phyloP scores from a whole-genome alignment of 2,888 invertebrate genomes.

The Cynaeus angustus region DNA sequence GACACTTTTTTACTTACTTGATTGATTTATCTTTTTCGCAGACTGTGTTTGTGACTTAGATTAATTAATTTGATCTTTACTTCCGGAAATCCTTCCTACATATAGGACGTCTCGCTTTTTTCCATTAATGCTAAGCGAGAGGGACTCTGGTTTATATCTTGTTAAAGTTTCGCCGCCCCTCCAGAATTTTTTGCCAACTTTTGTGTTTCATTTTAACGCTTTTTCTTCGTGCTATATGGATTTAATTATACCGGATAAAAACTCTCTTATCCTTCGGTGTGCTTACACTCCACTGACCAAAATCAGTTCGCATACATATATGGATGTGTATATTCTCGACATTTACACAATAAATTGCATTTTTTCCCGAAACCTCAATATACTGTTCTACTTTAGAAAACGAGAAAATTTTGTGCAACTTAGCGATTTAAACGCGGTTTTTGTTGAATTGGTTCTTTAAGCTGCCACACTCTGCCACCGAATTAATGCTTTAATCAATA shows the following conservation, averaged over 20 bases:
- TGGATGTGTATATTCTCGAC: no score
- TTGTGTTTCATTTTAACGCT: conserved; percentile 46
- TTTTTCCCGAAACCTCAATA: no score
- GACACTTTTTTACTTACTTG: conserved; percentile 49
- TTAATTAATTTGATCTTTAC: conserved; percentile 60
- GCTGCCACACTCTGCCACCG: no score
- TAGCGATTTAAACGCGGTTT: no score
- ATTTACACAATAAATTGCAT: no score
- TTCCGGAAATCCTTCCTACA: conserved; percentile 31
- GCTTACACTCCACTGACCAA: conserved; percentile 9
- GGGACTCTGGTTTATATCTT: conserved; percentile 41
- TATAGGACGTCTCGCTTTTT: conserved; percentile 45
- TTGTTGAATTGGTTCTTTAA: no score
- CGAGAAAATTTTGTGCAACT: no score
- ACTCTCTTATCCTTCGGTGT: conserved; percentile 12
- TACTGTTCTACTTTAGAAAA: no score
- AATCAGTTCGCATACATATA: no score
- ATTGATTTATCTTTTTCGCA: conserved; percentile 59
- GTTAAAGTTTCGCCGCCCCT: conserved; percentile 43
- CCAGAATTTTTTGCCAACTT: conserved; percentile 41
- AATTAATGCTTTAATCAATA: conserved; percentile 29
- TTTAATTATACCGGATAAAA: conserved; percentile 46
- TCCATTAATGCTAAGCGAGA: conserved; percentile 39
- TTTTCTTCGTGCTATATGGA: conserved; percentile 42
- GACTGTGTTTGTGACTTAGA: conserved; percentile 60